These are phyloP conservation scores for Gouania willdenowi DNA, from an alignment of 2,797 vertebrate species.

Conservation along the genomic window DNA sequence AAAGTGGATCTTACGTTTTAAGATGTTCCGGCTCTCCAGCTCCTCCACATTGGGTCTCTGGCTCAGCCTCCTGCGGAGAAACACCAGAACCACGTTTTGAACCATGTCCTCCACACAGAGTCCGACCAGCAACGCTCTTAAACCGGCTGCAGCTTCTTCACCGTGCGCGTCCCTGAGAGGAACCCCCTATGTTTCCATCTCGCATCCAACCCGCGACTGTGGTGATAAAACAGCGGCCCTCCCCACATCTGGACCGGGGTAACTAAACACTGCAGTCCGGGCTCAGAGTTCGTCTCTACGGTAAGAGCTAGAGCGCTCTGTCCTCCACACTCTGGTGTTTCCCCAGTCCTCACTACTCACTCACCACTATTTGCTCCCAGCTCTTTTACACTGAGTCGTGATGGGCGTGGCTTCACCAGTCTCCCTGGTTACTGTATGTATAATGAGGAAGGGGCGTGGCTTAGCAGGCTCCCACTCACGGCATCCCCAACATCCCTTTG, in stretches of 20 bases:
- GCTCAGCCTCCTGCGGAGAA: slow-evolving; percentile 98
- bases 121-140: slow-evolving; percentile 1
- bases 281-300: slow-evolving; percentile 5
- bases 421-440: slow-evolving; percentile 69
- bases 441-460: slow-evolving; percentile 48
- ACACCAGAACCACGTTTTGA: slow-evolving; percentile 92
- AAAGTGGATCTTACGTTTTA: slow-evolving; percentile 88
- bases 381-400: slow-evolving; percentile 63
- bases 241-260: slow-evolving; percentile 71
- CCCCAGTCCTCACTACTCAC: slow-evolving; percentile 8
- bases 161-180: slow-evolving; percentile 54
- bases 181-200: slow-evolving; percentile 73
- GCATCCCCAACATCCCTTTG: slow-evolving; percentile 53
- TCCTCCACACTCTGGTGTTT: neutral
- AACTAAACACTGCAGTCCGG: neutral
- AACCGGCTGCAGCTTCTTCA: slow-evolving; percentile 52
- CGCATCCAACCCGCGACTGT: slow-evolving; percentile 71
- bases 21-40: slow-evolving; percentile 94
- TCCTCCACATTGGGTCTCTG: slow-evolving; percentile 97
- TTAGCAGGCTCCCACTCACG: slow-evolving; percentile 31
- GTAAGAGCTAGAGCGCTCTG: neutral
- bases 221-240: slow-evolving; percentile 61
- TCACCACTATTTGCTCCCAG: slow-evolving; percentile 15
- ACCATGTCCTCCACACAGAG: slow-evolving; percentile 72
- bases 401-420: slow-evolving; percentile 53